A percentile compares a stretch with the other conserved stretches of the same genome.
phyloP scores from a whole-genome alignment of 1,140 invertebrate genomes.

The Himalopsyche phryganea region DNA sequence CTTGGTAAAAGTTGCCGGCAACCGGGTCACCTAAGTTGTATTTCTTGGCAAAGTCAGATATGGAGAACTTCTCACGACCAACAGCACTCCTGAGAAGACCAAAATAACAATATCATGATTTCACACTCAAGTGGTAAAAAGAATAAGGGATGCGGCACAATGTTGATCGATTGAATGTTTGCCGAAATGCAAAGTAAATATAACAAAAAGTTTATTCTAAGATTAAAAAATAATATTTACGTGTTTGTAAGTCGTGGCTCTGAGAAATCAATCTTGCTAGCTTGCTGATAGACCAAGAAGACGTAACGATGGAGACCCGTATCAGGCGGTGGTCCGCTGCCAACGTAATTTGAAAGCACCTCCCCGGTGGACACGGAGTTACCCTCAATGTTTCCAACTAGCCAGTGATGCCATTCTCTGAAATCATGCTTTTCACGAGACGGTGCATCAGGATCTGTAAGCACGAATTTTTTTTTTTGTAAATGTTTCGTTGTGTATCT shows the following conservation, averaged over 20 bases:
- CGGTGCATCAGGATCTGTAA: constrained; percentile 69
- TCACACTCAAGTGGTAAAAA: constrained; percentile 75
- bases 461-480: background rate
- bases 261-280: constrained; percentile 60
- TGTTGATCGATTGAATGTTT: no score
- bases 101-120: background rate
- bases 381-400: constrained; percentile 83
- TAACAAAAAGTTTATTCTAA: no score
- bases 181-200: no score
- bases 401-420: constrained; percentile 74
- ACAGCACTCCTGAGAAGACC: constrained; percentile 41
- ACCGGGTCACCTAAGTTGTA: constrained; percentile 41
- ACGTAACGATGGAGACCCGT: constrained; percentile 86
- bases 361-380: constrained; percentile 65
- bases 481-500: background rate
- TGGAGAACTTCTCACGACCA: constrained; percentile 37
- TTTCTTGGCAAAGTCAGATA: constrained; percentile 41
- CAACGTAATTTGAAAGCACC: constrained; percentile 71
- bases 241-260: constrained; percentile 64
- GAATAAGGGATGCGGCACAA: constrained; percentile 62
- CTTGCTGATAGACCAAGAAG: constrained; percentile 80
- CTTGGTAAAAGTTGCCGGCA: constrained; percentile 42
- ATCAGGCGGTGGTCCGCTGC: constrained; percentile 72
- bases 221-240: constrained; percentile 35
- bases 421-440: constrained; percentile 67